Evolutionary conservation across 1,140 invertebrate genomes (phyloP).

Genomic region (Wasmannia auropunctata): DNA sequence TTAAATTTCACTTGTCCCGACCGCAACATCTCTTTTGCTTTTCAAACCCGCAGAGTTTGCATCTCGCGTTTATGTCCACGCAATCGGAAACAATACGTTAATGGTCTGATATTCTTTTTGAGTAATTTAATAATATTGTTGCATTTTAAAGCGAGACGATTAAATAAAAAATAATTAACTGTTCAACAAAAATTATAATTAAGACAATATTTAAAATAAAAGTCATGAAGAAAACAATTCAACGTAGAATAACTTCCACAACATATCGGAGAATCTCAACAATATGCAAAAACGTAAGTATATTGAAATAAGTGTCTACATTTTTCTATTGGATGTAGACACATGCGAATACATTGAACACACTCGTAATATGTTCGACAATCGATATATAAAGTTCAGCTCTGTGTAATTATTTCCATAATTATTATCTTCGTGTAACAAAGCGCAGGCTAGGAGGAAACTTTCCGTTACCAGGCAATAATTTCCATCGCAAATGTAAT

Average conservation of each 20-base stretch:
- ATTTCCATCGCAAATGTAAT: conserved; percentile 59
- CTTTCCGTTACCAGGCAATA: conserved; percentile 49
- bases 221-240: neutral
- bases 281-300: conserved; percentile 21
- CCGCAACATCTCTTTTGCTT: conserved; percentile 19
- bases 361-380: neutral
- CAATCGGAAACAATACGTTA: neutral
- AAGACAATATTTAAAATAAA: neutral
- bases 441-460: conserved; percentile 43
- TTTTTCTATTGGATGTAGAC: neutral
- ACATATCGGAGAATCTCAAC: neutral
- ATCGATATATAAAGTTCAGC: conserved; percentile 29
- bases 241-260: neutral
- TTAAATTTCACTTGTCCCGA: conserved; percentile 63
- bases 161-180: neutral
- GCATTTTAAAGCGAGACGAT: neutral
- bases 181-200: neutral
- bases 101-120: neutral
- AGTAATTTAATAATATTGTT: conserved; percentile 1
- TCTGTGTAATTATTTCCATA: conserved; percentile 56
- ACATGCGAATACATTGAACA: neutral
- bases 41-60: neutral
- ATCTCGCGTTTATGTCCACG: neutral
- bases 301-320: neutral
- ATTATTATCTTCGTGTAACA: conserved; percentile 54